Percentiles rank a stretch among this genome's conserved stretches.
Evolutionary conservation across 2,113 vertebrate species (phyloP).

Genomic region (Corythornis vintsioides): DNA sequence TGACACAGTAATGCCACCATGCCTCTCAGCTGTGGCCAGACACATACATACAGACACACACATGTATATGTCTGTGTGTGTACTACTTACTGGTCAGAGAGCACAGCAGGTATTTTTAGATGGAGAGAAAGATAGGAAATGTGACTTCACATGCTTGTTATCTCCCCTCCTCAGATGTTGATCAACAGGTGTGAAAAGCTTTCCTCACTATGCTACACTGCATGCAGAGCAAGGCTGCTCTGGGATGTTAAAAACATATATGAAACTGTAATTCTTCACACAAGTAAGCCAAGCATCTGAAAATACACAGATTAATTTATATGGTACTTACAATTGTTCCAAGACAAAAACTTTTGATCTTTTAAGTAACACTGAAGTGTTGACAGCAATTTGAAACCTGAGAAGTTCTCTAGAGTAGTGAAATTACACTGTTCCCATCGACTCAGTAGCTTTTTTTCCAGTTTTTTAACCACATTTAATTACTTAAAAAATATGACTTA

Average conservation of each 20-base stretch:
- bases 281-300: neutral
- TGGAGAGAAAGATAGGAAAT: neutral
- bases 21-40: neutral
- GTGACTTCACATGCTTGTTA: constrained; percentile 37
- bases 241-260: neutral
- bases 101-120: constrained; percentile 4
- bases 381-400: neutral
- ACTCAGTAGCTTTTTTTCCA: neutral
- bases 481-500: neutral
- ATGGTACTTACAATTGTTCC: neutral
- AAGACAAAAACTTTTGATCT: neutral
- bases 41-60: neutral
- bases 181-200: constrained; percentile 8
- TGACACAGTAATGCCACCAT: neutral
- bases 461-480: neutral
- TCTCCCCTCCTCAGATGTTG: neutral
- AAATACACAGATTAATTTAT: neutral
- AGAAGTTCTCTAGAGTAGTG: neutral
- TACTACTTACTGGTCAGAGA: neutral
- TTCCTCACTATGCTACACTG: neutral
- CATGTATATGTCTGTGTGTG: neutral
- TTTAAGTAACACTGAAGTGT: neutral
- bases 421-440: neutral
- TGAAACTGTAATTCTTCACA: neutral
- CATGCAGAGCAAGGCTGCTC: neutral